These are phyloP conservation scores for Psittacula echo DNA, from an alignment of 2,797 vertebrate genomes.

Conservation along the genomic window DNA sequence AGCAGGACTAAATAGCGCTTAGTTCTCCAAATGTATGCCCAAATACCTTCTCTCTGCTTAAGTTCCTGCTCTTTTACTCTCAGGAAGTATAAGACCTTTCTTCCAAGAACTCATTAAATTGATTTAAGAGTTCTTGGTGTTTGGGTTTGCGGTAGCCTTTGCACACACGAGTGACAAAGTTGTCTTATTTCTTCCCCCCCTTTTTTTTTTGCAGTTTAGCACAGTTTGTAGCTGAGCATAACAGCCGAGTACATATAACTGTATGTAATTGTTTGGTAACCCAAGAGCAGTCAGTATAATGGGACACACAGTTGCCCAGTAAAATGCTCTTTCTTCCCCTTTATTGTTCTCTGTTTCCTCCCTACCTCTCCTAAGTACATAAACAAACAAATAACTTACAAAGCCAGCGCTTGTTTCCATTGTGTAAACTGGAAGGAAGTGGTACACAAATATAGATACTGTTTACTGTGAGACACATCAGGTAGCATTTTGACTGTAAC, in stretches of 20 bases:
- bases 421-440: conserved; percentile 1
- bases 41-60: not conserved
- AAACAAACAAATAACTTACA: conserved; percentile 7
- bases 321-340: not conserved
- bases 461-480: not conserved
- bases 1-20: not conserved
- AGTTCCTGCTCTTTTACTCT: not conserved
- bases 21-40: not conserved
- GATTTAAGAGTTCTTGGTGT: not conserved
- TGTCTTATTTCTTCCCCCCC: not conserved
- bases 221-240: not conserved
- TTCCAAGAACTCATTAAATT: not conserved
- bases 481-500: not conserved
- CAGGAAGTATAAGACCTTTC: not conserved
- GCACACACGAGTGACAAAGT: not conserved
- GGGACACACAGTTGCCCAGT: not conserved
- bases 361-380: not conserved
- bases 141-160: not conserved
- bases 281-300: not conserved
- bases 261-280: not conserved
- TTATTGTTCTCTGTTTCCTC: conserved; percentile 24
- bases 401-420: not conserved
- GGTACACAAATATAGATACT: not conserved
- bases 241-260: not conserved
- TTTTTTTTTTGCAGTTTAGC: not conserved